Evolutionary conservation across 2,113 vertebrate species (phyloP), one percentile per base, ranked within the genome.

Genomic region (Tyrannus savana): DNA sequence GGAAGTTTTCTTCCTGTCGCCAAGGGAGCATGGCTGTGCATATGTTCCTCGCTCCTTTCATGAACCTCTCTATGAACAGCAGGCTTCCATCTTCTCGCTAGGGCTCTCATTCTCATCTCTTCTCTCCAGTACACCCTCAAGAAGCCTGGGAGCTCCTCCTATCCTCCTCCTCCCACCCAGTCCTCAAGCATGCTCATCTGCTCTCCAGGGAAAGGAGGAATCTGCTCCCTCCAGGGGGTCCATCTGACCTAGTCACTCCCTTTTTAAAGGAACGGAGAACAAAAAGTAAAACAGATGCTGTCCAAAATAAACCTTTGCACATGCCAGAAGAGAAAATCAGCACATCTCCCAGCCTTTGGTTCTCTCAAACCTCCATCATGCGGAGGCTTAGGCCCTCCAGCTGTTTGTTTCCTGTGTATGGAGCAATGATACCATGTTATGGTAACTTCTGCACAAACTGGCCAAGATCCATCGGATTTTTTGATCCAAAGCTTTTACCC

Each of bases 121-220:
- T 87, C 63, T 85, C 74, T 55, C 31, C 4, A 12, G 39, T 75
- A 90, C 60, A 75, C 47, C 83, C 73, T 0, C 56, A n/a, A 64
- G 31, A 90, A 95, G 86, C 33, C 68, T 3, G 2, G 24, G 56
- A 95, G 73, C 93, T 81, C 69, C 76, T 96, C 79, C 79, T 88
- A 47, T 76, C 66, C 67, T 83, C 52, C 67, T 96, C 88, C 80
- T 87, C 60, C 91, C 80, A 96, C 91, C 87, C 84, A 78, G 60
- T 92, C 91, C 66, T 86, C 93, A 86, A 86, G 76, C 91, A 95
- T 89, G 84, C 86, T 95, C 96, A 96, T 97, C 96, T 96, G 96
- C 89, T 95, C 96, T 95, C 93, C 96, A 97, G 95, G 95, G 96
- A 94, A 82, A 95, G 80, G 60, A 97, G 91, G 93, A 96, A 97